Percentiles rank a stretch among this genome's conserved stretches.
These are phyloP conservation scores for Salvelinus fontinalis DNA, from an alignment of 2,113 vertebrate species.

Conservation along the genomic window DNA sequence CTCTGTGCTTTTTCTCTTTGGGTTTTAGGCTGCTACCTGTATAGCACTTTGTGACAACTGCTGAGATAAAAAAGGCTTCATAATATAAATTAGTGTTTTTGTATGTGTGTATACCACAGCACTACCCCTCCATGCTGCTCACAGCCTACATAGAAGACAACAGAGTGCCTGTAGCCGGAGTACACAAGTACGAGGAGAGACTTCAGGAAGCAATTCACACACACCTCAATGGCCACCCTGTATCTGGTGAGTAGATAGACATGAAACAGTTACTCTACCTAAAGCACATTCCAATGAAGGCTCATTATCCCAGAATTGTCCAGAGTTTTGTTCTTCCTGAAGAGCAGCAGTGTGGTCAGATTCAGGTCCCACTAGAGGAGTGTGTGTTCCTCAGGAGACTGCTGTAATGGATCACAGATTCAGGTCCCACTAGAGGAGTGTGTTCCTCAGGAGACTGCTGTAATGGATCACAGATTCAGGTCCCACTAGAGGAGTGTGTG, in stretches of 20 bases:
- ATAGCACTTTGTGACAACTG: too few species aligned
- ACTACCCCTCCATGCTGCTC: slow-evolving; percentile 90
- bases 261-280: background rate
- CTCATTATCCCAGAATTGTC: background rate
- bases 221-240: slow-evolving; percentile 46
- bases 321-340: slow-evolving; percentile 16
- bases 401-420: slow-evolving; percentile 28
- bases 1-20: background rate
- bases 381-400: slow-evolving; percentile 32
- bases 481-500: slow-evolving; percentile 44
- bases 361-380: slow-evolving; percentile 42
- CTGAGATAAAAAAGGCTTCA: background rate
- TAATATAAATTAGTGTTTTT: background rate
- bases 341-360: slow-evolving; percentile 9
- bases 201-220: slow-evolving; percentile 74
- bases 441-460: slow-evolving; percentile 24
- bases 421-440: slow-evolving; percentile 43
- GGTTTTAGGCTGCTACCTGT: background rate
- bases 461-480: too few species aligned
- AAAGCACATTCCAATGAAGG: background rate
- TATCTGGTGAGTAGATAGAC: slow-evolving; percentile 47
- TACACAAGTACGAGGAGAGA: slow-evolving; percentile 79
- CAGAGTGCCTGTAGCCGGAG: slow-evolving; percentile 79
- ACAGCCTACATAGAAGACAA: slow-evolving; percentile 85
- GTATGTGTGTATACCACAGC: slow-evolving; percentile 61